Conservation (phyloP, 2,888 invertebrate genomes). For the Cerastis rubricosa region DNA sequence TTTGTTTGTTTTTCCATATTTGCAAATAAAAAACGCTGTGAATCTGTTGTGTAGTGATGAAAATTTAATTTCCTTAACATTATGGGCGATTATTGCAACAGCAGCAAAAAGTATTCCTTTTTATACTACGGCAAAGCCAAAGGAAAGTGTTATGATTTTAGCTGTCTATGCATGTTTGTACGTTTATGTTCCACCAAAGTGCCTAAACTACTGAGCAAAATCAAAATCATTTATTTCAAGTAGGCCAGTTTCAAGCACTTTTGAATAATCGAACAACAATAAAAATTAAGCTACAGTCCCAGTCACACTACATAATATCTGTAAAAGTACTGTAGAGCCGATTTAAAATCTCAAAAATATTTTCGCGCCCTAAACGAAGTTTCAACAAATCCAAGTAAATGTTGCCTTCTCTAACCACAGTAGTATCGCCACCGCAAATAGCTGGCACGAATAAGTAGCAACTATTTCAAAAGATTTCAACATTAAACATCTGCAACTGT, state of each 20-base stretch:
- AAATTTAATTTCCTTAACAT: background rate
- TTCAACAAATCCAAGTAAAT: background rate
- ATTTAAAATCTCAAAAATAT: background rate
- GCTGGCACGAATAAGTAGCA: background rate
- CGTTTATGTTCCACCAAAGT: background rate
- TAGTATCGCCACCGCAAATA: background rate
- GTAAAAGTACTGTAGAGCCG: background rate
- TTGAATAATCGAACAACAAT: too few species aligned
- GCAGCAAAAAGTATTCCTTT: background rate
- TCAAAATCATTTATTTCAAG: too few species aligned
- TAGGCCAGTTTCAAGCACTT: too few species aligned
- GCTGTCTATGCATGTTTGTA: background rate
- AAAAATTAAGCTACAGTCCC: too few species aligned
- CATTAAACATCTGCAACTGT: constrained; percentile 5
- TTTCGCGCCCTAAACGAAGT: background rate
- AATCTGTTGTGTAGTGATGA: background rate
- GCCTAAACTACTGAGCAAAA: background rate
- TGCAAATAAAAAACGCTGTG: background rate
- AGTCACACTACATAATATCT: too few species aligned
- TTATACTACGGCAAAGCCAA: background rate
- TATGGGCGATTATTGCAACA: background rate
- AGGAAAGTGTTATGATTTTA: background rate
- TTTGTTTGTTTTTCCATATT: background rate
- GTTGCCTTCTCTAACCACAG: constrained; percentile 1
- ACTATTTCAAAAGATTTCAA: constrained; percentile 25